phyloP scores from a whole-genome alignment of 2,797 vertebrate species.

The Danio kyathit region DNA sequence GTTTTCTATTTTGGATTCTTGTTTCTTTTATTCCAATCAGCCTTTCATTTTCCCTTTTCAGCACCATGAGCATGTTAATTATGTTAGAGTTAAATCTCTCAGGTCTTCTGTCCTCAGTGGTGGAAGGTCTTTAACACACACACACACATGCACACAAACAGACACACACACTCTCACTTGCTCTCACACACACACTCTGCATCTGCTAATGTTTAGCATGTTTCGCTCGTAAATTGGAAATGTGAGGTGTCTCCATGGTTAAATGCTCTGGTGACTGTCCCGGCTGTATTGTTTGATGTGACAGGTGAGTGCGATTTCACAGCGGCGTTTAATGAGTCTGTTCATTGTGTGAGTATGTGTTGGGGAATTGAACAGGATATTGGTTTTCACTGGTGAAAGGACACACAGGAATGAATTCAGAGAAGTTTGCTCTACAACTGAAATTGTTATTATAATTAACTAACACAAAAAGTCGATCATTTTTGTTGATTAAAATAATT shows the following conservation, averaged over 20 bases:
- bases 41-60: constrained; percentile 3
- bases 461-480: too few species aligned
- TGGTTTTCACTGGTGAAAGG: constrained; percentile 33
- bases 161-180: background rate
- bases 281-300: constrained; percentile 73
- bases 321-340: constrained; percentile 47
- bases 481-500: too few species aligned
- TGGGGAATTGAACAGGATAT: constrained; percentile 33
- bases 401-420: constrained; percentile 4
- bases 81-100: background rate
- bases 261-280: constrained; percentile 44
- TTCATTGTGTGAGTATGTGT: constrained; percentile 40
- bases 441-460: too few species aligned
- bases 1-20: background rate
- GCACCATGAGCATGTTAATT: background rate
- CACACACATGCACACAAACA: background rate
- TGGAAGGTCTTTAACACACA: background rate
- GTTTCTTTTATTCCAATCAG: background rate
- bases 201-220: constrained; percentile 60
- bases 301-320: constrained; percentile 76
- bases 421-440: background rate
- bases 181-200: constrained; percentile 24
- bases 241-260: constrained; percentile 49
- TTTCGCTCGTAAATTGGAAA: constrained; percentile 47
- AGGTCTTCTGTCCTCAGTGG: constrained; percentile 3